Base-by-base conservation (phyloP, 2,113 vertebrate genomes). In the Ornithorhynchus anatinus region DNA sequence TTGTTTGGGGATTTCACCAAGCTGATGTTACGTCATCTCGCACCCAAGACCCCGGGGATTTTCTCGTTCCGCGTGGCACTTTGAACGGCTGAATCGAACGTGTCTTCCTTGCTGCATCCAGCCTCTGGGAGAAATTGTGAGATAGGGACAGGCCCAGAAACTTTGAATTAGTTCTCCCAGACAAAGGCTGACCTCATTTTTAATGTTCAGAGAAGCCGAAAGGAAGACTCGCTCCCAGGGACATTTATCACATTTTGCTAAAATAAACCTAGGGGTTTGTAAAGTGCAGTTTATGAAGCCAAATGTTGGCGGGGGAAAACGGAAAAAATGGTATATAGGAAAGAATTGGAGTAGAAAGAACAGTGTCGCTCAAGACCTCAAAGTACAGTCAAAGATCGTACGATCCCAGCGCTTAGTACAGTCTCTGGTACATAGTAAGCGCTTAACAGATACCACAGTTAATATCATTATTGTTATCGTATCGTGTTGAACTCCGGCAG, bases 241-340 rank as follows among this genome's bases (percentile, higher is more conserved):
- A 67, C 76, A 77, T 77, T 84, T 66, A 86, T 84, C 76, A 72
- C 69, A 69, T 56, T 75, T 67, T 62, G 63, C 57, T 72, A 57
- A 86, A 84, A 67, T 82, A 84, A 75, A 70, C 67, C 36, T 22
- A 43, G 45, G 81, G 39, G 32, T 43, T 80, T 72, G 44, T 45
- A 70, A 63, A 52, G 69, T 72, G 67, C 59, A 48, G 59, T 77
- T 57, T 72, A 70, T 60, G 57, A 59, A 77, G 27, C 47, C 60
- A 78, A 84, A 72, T 58, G 27, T 45, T 84, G 79, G 76, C 82
- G 45, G 6, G 37, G 32, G 56, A 53, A 67, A 75, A 58, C 51
- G 85, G 79, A 82, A 86, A 84, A n/a, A 36, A 64, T 38, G 33
- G 67, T 73, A 57, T 72, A 73, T 80, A 80, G 85, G 82, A 78